Percentiles rank a stretch among this genome's conserved stretches.
Conservation (phyloP, 2,113 vertebrate species). For the Hucho hucho region DNA sequence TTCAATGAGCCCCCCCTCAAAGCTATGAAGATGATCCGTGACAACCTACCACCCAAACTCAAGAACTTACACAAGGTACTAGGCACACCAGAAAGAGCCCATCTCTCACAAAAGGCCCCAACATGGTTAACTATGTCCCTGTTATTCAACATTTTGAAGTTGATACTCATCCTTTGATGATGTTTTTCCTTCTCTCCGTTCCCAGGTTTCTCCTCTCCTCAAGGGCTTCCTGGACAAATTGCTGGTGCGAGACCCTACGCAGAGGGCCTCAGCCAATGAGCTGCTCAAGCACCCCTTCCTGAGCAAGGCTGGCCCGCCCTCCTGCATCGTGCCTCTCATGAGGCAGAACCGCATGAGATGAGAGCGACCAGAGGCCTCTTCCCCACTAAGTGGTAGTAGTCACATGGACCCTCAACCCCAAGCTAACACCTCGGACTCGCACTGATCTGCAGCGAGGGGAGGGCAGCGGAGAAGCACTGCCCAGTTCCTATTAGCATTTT, state of each 20-base stretch:
- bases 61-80: slow-evolving; percentile 92
- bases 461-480: slow-evolving; percentile 14
- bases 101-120: neutral
- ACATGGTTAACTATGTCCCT: neutral
- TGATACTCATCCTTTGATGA: neutral
- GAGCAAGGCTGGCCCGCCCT: slow-evolving; percentile 82
- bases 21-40: slow-evolving; percentile 98
- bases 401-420: neutral
- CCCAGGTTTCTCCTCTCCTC: slow-evolving; percentile 85
- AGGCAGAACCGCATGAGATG: slow-evolving; percentile 89
- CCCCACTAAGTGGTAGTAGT: slow-evolving; percentile 17
- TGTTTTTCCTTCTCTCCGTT: neutral
- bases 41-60: slow-evolving; percentile 91
- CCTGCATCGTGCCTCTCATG: slow-evolving; percentile 93
- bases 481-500: slow-evolving; percentile 5
- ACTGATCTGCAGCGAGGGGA: neutral
- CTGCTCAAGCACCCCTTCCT: slow-evolving; percentile 90
- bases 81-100: neutral
- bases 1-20: slow-evolving; percentile 95
- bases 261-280: slow-evolving; percentile 83
- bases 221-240: slow-evolving; percentile 91
- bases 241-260: slow-evolving; percentile 86
- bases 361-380: slow-evolving; percentile 41
- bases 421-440: neutral
- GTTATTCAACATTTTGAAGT: neutral